These are phyloP conservation scores for Brachylomia viminalis DNA, from an alignment of 2,888 invertebrate genomes.

Conservation along the genomic window DNA sequence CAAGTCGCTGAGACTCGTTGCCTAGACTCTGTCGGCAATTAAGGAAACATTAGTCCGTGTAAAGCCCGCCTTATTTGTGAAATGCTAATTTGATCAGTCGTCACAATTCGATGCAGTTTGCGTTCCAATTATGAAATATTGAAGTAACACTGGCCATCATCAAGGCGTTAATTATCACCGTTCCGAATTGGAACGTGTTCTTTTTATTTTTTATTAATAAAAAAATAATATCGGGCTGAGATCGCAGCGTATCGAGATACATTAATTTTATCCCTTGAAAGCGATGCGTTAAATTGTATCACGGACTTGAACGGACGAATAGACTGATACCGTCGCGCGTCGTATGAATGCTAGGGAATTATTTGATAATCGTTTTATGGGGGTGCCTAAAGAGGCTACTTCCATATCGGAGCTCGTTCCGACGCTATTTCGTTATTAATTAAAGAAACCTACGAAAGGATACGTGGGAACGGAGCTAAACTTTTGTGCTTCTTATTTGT, in stretches of 20 bases:
- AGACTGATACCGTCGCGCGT: conserved; percentile 79
- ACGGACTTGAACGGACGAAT: conserved; percentile 79
- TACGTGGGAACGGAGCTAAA: conserved; percentile 85
- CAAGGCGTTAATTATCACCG: conserved; percentile 66
- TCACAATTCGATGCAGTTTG: conserved; percentile 62
- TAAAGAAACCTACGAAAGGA: conserved; percentile 82
- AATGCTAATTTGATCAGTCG: conserved; percentile 64
- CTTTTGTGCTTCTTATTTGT: conserved; percentile 74
- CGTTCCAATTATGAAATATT: conserved; percentile 66
- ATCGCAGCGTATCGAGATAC: conserved; percentile 75
- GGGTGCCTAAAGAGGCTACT: conserved; percentile 85
- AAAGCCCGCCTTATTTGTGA: conserved; percentile 70
- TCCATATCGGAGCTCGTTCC: conserved; percentile 82
- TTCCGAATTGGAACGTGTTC: conserved; percentile 71
- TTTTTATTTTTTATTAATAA: conserved; percentile 69
- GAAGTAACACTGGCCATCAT: conserved; percentile 58
- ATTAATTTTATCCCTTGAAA: conserved; percentile 75
- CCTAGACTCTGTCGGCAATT: conserved; percentile 74
- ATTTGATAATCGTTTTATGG: conserved; percentile 89
- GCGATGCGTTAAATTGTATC: conserved; percentile 86
- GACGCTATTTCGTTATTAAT: conserved; percentile 86
- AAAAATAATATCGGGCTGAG: conserved; percentile 72
- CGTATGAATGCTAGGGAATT: conserved; percentile 80
- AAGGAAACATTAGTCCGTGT: conserved; percentile 73
- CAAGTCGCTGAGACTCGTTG: conserved; percentile 69